Evolutionary conservation across 2,113 vertebrate species (phyloP).

Genomic region (Synodontis membranacea): DNA sequence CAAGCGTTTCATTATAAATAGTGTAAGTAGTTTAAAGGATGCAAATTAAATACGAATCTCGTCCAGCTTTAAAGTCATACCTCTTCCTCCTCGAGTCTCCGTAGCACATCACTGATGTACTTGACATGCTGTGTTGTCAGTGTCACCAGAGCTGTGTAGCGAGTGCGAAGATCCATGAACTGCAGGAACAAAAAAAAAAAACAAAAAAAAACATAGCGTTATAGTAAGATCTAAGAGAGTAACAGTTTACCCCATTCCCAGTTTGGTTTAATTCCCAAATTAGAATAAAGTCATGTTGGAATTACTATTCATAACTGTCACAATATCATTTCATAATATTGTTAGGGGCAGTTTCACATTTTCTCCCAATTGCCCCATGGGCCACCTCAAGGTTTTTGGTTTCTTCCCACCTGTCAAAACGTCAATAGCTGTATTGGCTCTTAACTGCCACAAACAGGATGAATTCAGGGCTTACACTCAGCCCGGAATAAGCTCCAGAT

Average conservation of each 20-base stretch:
- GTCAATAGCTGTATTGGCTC: background rate
- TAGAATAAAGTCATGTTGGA: background rate
- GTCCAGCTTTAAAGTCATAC: slow-evolving; percentile 61
- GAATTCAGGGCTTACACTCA: background rate
- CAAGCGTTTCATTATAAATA: background rate
- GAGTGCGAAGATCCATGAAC: slow-evolving; percentile 97
- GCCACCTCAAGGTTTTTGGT: background rate
- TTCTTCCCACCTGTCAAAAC: background rate
- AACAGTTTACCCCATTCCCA: background rate
- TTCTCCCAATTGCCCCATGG: background rate
- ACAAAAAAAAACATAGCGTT: background rate
- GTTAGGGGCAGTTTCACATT: background rate
- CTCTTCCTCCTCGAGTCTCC: slow-evolving; percentile 93
- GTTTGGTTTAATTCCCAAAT: background rate
- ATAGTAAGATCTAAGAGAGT: background rate
- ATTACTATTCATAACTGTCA: background rate
- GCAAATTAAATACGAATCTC: background rate
- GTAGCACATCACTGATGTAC: slow-evolving; percentile 93
- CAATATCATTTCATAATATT: background rate
- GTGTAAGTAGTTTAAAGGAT: background rate
- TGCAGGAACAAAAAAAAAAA: slow-evolving; percentile 55
- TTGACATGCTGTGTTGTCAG: slow-evolving; percentile 96
- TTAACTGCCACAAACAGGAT: background rate
- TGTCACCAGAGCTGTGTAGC: slow-evolving; percentile 93
- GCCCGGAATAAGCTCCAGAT: background rate